These are phyloP conservation scores for Chrysotoxum bicinctum DNA, from an alignment of 2,888 invertebrate genomes.

Conservation along the genomic window DNA sequence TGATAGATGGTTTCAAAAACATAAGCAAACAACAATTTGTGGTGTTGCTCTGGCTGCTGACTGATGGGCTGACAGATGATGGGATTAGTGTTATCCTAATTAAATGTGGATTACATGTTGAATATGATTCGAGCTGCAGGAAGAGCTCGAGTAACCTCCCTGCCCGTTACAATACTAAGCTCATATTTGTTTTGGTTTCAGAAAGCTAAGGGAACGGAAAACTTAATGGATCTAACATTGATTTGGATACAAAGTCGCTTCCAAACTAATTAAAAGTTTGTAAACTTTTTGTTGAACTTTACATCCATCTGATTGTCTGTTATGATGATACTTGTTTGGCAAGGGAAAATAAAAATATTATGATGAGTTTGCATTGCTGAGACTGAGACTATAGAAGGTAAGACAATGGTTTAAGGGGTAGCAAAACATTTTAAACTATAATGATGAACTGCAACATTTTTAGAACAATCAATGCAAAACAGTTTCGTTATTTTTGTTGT, in stretches of 20 bases:
- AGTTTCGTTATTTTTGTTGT: neutral
- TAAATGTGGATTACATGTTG: slow-evolving; percentile 53
- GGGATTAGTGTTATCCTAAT: slow-evolving; percentile 48
- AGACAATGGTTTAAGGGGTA: neutral
- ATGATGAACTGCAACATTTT: neutral
- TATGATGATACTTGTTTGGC: slow-evolving; percentile 21
- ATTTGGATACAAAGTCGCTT: slow-evolving; percentile 63
- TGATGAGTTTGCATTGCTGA: slow-evolving; percentile 4
- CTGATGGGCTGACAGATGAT: slow-evolving; percentile 15
- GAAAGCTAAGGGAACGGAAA: slow-evolving; percentile 18
- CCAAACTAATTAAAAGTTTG: slow-evolving; percentile 69
- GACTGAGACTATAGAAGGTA: neutral
- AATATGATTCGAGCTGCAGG: too few species aligned
- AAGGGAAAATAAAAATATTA: neutral
- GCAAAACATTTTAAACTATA: neutral
- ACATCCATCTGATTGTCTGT: slow-evolving; percentile 12
- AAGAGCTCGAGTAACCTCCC: neutral
- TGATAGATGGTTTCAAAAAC: slow-evolving; percentile 21
- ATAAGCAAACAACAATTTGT: slow-evolving; percentile 26
- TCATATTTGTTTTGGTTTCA: slow-evolving; percentile 31
- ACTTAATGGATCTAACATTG: slow-evolving; percentile 60
- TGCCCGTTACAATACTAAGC: neutral
- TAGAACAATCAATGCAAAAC: neutral
- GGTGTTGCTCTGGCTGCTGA: neutral
- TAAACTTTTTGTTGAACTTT: slow-evolving; percentile 54